A percentile compares a stretch with the other conserved stretches of the same genome.
These are phyloP conservation scores for Serilophus lunatus DNA, from an alignment of 2,113 vertebrate genomes.

Conservation along the genomic window DNA sequence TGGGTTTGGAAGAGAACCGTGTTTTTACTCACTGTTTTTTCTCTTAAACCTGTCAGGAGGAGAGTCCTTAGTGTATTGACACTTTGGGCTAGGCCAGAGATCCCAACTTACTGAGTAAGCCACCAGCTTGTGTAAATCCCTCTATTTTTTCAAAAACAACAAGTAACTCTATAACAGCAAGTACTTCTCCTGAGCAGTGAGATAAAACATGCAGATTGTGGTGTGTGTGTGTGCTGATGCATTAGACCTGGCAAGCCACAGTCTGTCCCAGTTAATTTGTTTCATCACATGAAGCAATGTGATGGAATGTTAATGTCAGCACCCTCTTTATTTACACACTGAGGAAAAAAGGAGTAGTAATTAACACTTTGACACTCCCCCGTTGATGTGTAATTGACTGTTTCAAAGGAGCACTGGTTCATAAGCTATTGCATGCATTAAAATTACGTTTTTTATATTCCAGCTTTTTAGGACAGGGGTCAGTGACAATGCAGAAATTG, in stretches of 20 bases:
- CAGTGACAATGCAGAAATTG: conserved; percentile 88
- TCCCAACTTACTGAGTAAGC: neutral
- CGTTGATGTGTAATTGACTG: conserved; percentile 95
- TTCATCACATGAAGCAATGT: conserved; percentile 78
- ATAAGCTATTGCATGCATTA: conserved; percentile 88
- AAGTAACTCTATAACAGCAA: neutral
- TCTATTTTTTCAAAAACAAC: neutral
- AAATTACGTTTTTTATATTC: conserved; percentile 89
- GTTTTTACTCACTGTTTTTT: neutral
- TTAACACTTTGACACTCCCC: conserved; percentile 87
- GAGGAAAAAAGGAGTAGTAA: conserved; percentile 84
- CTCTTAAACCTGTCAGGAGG: neutral
- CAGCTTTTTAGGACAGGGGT: conserved; percentile 90
- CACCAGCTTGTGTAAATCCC: neutral
- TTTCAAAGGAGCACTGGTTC: conserved; percentile 86
- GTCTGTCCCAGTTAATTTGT: conserved; percentile 76
- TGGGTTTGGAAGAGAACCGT: neutral
- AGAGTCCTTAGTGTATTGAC: neutral
- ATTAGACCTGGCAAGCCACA: conserved; percentile 65
- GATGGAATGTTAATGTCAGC: conserved; percentile 96
- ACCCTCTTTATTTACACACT: conserved; percentile 95
- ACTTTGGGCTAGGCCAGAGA: neutral
- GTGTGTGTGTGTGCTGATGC: conserved; percentile 38
- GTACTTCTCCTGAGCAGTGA: neutral
- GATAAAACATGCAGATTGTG: neutral